Conservation (phyloP, 2,888 invertebrate species). For the Hypomecis atomaria region DNA sequence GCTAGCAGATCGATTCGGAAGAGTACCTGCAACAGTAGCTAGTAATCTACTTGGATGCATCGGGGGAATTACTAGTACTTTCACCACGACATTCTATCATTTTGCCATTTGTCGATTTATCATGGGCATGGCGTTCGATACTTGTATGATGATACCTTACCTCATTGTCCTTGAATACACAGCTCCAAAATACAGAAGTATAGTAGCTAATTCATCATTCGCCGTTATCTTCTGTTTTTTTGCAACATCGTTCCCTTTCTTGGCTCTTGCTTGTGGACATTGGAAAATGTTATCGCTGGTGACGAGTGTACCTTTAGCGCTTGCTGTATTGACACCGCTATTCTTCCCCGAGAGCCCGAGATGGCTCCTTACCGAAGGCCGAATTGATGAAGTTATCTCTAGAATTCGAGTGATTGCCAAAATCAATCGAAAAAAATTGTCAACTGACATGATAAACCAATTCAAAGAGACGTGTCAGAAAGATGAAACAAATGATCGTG, state of each 20-base stretch:
- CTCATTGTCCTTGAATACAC: slow-evolving; percentile 64
- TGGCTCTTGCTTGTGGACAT: slow-evolving; percentile 60
- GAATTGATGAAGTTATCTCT: slow-evolving; percentile 58
- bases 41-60: slow-evolving; percentile 59
- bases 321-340: slow-evolving; percentile 58
- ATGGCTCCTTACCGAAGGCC: slow-evolving; percentile 64
- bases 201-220: slow-evolving; percentile 60
- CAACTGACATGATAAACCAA: slow-evolving; percentile 56
- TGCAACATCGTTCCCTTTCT: slow-evolving; percentile 58
- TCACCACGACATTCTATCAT: slow-evolving; percentile 54
- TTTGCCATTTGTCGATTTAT: slow-evolving; percentile 62
- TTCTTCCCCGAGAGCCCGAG: slow-evolving; percentile 65
- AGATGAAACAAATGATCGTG: slow-evolving; percentile 41
- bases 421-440: slow-evolving; percentile 59
- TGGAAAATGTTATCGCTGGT: slow-evolving; percentile 64
- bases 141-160: slow-evolving; percentile 64
- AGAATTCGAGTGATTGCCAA: slow-evolving; percentile 58
- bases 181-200: slow-evolving; percentile 66
- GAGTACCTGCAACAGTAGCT: slow-evolving; percentile 59
- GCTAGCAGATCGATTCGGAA: slow-evolving; percentile 63
- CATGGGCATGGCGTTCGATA: slow-evolving; percentile 66
- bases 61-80: slow-evolving; percentile 59
- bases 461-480: slow-evolving; percentile 50
- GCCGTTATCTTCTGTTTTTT: slow-evolving; percentile 59
- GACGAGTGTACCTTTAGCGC: slow-evolving; percentile 59